phyloP scores from a whole-genome alignment of 2,888 invertebrate species.

The Campoplex capitator region DNA sequence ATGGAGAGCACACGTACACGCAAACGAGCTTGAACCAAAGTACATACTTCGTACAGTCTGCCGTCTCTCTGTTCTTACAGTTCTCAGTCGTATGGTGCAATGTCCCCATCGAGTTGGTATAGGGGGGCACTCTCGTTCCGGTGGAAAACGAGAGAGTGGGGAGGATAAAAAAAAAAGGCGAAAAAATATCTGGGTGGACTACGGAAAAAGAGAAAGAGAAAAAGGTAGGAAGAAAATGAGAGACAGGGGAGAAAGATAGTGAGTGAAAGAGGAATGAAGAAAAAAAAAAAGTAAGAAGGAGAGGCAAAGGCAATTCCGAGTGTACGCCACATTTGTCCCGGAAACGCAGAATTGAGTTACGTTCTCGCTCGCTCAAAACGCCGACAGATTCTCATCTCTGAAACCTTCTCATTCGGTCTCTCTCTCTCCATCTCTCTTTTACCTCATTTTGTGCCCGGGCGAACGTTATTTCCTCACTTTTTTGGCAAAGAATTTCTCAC shows the following conservation, averaged over 20 bases:
- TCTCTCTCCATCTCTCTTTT: conserved; percentile 13
- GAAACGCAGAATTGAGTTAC: conserved; percentile 58
- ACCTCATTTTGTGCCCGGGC: conserved; percentile 40
- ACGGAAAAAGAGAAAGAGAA: not conserved
- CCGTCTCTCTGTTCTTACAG: conserved; percentile 30
- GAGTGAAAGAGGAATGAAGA: not conserved
- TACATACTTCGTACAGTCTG: conserved; percentile 38
- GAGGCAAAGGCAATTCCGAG: conserved; percentile 58
- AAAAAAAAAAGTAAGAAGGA: conserved; percentile 34
- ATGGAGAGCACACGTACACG: conserved; percentile 6
- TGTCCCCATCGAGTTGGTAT: conserved; percentile 13
- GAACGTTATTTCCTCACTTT: conserved; percentile 43
- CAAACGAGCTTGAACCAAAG: conserved; percentile 21
- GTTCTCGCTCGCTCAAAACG: conserved; percentile 51
- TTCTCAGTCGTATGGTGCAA: conserved; percentile 52
- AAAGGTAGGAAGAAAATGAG: not conserved
- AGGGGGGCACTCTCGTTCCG: conserved; percentile 40
- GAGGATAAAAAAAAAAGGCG: not conserved
- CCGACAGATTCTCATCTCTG: conserved; percentile 31
- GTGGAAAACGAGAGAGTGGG: conserved; percentile 14
- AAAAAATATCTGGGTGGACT: conserved; percentile 19
- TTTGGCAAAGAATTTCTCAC: conserved; percentile 22
- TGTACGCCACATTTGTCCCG: conserved; percentile 61
- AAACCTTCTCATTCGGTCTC: conserved; percentile 32
- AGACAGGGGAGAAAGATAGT: conserved; percentile 16